These are phyloP conservation scores for Balanococcus diminutus DNA, from an alignment of 2,888 invertebrate genomes.

Conservation along the genomic window DNA sequence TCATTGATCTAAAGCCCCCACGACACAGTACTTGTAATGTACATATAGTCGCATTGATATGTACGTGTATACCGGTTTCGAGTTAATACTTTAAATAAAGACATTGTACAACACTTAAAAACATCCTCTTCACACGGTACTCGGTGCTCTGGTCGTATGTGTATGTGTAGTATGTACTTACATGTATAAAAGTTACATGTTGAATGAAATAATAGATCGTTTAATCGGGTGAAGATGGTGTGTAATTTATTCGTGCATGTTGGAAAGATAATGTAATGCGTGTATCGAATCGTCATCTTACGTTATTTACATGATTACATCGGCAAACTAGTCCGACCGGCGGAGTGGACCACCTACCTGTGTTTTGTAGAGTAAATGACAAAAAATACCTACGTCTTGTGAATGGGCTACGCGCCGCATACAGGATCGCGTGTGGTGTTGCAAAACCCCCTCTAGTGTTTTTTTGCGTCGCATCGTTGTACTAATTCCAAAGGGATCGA, in stretches of 20 bases:
- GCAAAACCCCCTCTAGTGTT: background rate
- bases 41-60: background rate
- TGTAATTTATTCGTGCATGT: conserved; percentile 47
- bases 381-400: background rate
- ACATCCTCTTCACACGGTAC: conserved; percentile 42
- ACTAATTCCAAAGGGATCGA: background rate
- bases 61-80: conserved; percentile 34
- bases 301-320: conserved; percentile 46
- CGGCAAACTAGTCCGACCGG: conserved; percentile 20
- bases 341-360: conserved; percentile 45
- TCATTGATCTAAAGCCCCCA: conserved; percentile 46
- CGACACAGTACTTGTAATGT: background rate
- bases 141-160: background rate
- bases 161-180: too few relatives aligned
- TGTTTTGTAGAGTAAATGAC: conserved; percentile 12
- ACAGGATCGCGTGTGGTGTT: background rate
- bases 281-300: conserved; percentile 51
- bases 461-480: background rate
- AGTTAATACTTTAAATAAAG: conserved; percentile 53
- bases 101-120: conserved; percentile 53
- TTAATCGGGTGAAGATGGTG: conserved; percentile 52
- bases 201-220: conserved; percentile 33
- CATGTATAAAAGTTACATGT: conserved; percentile 32
- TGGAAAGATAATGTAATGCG: conserved; percentile 23
- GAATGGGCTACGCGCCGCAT: background rate